Evolutionary conservation across 1,140 invertebrate genomes (phyloP), one percentile per base, ranked within the genome.

Genomic region (Atta cephalotes): DNA sequence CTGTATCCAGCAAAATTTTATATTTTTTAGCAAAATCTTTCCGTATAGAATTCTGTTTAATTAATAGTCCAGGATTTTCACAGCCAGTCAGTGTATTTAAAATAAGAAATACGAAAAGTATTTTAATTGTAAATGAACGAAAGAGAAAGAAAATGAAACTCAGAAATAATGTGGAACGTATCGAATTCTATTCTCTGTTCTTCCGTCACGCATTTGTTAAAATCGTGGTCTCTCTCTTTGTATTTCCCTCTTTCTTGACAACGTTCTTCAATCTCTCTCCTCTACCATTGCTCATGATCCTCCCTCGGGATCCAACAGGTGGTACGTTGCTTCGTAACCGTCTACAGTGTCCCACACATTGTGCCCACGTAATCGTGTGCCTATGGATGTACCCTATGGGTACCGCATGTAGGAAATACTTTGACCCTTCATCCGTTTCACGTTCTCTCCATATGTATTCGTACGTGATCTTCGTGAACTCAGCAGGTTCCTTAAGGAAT

Each of bases 361-460:
- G 31, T 90, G 87, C 90, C 90, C 85, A 91, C 89, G 85, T 91
- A 91, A 85, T 82, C 77, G 74, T 66, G 86, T 49, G 84, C 90
- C 39, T 80, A 91, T 91, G 84, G 53, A 63, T 90, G 66, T 88
- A 91, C 53, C 88, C 72, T 63, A 91, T 88, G 31, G 74, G 60
- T 87, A 78, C 60, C 71, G 76, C 62, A 86, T 91, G 89, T 92
- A 92, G 91, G 91, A 92, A 92, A 89, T 92, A 92, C 88, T 86
- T 77, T 92, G 91, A 92, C 91, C 91, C 91, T 85, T 92, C 91
- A 92, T 92, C 91, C 89, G 91, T 88, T 88, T 87, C 85, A 72
- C 72, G 82, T 81, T 49, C 85, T 86, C 68, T 91, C 89, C 91
- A 87, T 88, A 91, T 92, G 91, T 74, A 88, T 74, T 70, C 39